These are phyloP conservation scores for Sinopyrophorus schimmeli DNA, from an alignment of 2,888 invertebrate species.

Conservation along the genomic window DNA sequence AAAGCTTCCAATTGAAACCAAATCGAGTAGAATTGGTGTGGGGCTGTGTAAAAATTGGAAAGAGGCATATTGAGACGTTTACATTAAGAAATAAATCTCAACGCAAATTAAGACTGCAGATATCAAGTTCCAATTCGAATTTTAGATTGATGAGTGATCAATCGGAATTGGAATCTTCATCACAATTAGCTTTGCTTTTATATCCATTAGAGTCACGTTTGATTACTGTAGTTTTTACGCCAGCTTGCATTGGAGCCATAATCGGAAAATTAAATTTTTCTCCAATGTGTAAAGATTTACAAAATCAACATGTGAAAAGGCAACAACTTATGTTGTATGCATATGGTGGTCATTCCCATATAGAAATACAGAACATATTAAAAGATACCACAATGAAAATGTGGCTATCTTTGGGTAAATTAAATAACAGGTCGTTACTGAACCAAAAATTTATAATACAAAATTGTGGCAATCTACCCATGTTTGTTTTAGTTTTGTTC, in stretches of 20 bases:
- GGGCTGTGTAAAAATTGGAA: constrained; percentile 63
- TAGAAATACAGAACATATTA: constrained; percentile 57
- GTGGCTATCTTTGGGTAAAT: constrained; percentile 62
- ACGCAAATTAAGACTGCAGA: constrained; percentile 61
- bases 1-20: constrained; percentile 60
- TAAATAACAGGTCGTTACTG: constrained; percentile 55
- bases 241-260: constrained; percentile 59
- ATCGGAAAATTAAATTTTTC: constrained; percentile 61
- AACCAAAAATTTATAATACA: constrained; percentile 57
- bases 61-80: constrained; percentile 59
- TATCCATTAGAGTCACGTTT: constrained; percentile 63
- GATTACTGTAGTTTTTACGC: constrained; percentile 60
- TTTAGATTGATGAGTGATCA: constrained; percentile 54
- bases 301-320: constrained; percentile 42
- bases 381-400: constrained; percentile 62
- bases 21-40: constrained; percentile 62
- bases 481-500: constrained; percentile 55
- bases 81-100: constrained; percentile 61
- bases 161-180: constrained; percentile 48
- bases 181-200: constrained; percentile 53
- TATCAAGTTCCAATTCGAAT: constrained; percentile 56
- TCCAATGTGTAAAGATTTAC: constrained; percentile 43
- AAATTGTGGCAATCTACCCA: constrained; percentile 61
- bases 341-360: constrained; percentile 62
- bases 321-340: constrained; percentile 59